Conservation (phyloP, 2,888 invertebrate species). For the Tachina lurida region DNA sequence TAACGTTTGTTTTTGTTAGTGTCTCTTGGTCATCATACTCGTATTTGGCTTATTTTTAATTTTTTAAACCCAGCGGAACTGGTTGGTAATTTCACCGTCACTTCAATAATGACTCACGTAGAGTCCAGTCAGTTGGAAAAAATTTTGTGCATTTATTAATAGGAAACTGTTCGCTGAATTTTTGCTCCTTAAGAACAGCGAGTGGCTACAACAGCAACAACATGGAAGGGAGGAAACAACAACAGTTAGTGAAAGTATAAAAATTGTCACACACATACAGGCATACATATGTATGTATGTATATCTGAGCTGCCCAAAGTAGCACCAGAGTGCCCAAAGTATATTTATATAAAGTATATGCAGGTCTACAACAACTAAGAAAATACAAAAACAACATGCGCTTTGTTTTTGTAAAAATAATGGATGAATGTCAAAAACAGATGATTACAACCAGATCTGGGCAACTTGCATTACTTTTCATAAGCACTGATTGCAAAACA, state of each 20-base stretch:
- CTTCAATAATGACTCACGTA: conserved; percentile 30
- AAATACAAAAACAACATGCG: no score
- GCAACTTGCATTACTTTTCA: no score
- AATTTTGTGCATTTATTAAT: conserved; percentile 53
- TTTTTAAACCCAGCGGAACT: neutral
- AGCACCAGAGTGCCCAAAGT: no score
- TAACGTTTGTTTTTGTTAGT: neutral
- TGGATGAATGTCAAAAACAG: no score
- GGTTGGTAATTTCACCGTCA: conserved; percentile 38
- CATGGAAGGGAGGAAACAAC: neutral
- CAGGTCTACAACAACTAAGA: no score
- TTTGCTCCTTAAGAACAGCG: neutral
- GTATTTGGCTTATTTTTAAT: neutral
- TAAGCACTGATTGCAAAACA: no score
- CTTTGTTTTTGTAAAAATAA: no score
- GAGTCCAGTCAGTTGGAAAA: conserved; percentile 1
- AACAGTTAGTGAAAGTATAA: neutral
- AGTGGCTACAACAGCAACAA: conserved; percentile 27
- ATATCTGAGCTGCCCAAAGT: no score
- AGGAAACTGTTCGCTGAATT: conserved; percentile 39
- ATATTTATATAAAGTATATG: no score
- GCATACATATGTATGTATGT: no score
- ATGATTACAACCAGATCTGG: no score
- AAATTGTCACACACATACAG: no score
- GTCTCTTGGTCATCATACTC: neutral